A percentile compares a stretch with the other conserved stretches of the same genome.
Evolutionary conservation across 1,140 invertebrate species (phyloP).

Genomic region (Brachionus rubens): DNA sequence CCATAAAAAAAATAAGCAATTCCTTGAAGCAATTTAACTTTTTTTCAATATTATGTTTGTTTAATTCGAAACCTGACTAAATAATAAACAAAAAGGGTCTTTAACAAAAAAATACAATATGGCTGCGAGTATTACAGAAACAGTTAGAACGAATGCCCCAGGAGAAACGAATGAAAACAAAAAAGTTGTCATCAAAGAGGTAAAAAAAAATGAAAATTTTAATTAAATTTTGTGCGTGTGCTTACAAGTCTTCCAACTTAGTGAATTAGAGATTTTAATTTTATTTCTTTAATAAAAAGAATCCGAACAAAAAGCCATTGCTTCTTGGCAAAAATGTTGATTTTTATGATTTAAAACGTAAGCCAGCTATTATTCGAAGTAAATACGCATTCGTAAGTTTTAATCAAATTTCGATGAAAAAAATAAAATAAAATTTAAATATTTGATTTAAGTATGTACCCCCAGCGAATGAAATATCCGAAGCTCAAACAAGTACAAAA

Average conservation of each 20-base stretch:
- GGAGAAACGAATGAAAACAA: conserved; percentile 12
- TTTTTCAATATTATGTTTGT: too few species aligned
- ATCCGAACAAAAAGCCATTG: conserved; percentile 17
- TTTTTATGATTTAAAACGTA: conserved; percentile 13
- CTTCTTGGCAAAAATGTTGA: conserved; percentile 20
- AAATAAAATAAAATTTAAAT: too few species aligned
- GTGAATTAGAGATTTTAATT: neutral
- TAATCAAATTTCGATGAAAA: too few species aligned
- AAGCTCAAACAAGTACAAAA: neutral
- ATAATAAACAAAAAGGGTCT: too few species aligned
- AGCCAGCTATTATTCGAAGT: conserved; percentile 11
- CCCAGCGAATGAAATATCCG: neutral
- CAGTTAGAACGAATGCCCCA: conserved; percentile 1
- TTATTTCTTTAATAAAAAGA: conserved; percentile 20
- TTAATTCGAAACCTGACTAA: too few species aligned
- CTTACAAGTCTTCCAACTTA: too few species aligned
- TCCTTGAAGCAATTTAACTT: too few species aligned
- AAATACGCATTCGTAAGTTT: neutral
- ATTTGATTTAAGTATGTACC: neutral
- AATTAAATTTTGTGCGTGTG: neutral
- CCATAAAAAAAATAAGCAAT: too few species aligned
- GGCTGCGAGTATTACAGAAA: conserved; percentile 23
- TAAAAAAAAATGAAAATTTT: neutral
- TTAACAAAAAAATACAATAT: neutral
- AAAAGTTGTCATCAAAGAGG: conserved; percentile 28